Conservation (phyloP, 2,113 vertebrate genomes). For the Hassar affinis region DNA sequence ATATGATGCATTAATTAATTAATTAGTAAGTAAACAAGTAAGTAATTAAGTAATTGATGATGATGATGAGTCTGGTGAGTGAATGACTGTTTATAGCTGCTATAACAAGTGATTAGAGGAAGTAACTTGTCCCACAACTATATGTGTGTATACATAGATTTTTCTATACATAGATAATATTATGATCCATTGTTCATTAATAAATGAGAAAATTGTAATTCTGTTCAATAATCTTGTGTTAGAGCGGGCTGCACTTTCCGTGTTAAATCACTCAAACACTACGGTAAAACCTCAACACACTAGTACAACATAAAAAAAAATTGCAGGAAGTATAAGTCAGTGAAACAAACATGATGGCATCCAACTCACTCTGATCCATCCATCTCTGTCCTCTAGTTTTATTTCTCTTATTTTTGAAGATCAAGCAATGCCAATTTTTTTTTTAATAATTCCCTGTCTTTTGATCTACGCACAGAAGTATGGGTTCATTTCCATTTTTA, state of each 20-base stretch:
- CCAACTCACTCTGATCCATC: conserved; percentile 63
- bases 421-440: conserved; percentile 74
- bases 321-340: conserved; percentile 18
- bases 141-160: too few species aligned
- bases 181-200: neutral
- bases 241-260: neutral
- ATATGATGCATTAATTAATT: too few species aligned
- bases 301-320: neutral
- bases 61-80: neutral
- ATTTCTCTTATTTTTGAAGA: conserved; percentile 72
- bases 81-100: neutral
- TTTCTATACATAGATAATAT: neutral
- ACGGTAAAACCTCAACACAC: neutral
- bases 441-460: conserved; percentile 77
- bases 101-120: neutral
- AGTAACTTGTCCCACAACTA: neutral
- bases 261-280: neutral
- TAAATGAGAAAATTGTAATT: neutral
- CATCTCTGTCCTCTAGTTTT: conserved; percentile 68
- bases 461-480: conserved; percentile 79
- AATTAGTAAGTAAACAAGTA: too few species aligned
- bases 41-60: too few species aligned
- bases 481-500: conserved; percentile 82
- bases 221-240: neutral
- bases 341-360: conserved; percentile 47